phyloP scores from a whole-genome alignment of 2,888 invertebrate species.

The Synergus laeviventris region DNA sequence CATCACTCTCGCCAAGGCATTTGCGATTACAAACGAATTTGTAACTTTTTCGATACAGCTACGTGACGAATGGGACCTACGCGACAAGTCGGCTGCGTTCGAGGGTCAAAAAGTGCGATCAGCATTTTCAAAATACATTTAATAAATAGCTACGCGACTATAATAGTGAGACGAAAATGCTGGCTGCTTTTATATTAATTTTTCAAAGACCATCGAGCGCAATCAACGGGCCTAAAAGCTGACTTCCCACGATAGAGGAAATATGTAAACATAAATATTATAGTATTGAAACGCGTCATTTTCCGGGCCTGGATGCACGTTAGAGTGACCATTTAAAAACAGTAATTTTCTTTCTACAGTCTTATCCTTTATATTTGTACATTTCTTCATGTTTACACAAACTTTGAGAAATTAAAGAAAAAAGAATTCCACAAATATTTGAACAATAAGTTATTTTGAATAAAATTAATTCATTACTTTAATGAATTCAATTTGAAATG shows the following conservation, averaged over 20 bases:
- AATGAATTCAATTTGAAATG: too few species aligned
- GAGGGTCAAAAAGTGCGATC: neutral
- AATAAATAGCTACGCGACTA: slow-evolving; percentile 16
- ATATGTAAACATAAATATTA: slow-evolving; percentile 28
- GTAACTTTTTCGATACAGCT: slow-evolving; percentile 42
- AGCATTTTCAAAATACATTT: slow-evolving; percentile 15
- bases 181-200: slow-evolving; percentile 13
- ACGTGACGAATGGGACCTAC: slow-evolving; percentile 56
- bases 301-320: slow-evolving; percentile 16
- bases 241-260: slow-evolving; percentile 28
- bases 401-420: too few species aligned
- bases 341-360: too few species aligned
- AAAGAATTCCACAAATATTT: too few species aligned
- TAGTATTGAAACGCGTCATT: slow-evolving; percentile 39
- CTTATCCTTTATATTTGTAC: too few species aligned
- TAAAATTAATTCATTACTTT: too few species aligned
- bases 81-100: slow-evolving; percentile 56
- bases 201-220: slow-evolving; percentile 10
- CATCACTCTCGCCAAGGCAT: slow-evolving; percentile 37
- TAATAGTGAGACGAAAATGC: slow-evolving; percentile 33
- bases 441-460: too few species aligned
- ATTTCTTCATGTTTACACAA: too few species aligned
- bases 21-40: slow-evolving; percentile 38
- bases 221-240: slow-evolving; percentile 36
- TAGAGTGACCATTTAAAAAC: too few species aligned